Base-by-base conservation (phyloP, 2,888 invertebrate genomes). In the Cheilosia soror region DNA sequence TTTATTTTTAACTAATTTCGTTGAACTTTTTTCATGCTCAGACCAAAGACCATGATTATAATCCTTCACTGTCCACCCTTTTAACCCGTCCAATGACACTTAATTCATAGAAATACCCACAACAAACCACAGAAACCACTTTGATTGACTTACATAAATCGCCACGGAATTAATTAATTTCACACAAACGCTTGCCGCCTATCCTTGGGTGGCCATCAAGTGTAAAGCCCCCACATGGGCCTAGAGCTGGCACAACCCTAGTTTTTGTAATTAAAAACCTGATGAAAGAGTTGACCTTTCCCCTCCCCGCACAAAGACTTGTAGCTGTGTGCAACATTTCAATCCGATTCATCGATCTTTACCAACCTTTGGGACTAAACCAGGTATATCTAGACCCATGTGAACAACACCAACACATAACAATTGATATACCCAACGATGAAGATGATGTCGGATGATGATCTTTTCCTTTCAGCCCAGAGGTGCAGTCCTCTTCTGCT, bases 161-260 rank as follows among this genome's bases (percentile, higher is more conserved):
- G 53, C 76, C 71, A 57, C 37, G 44, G 63, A 77, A 81, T 81
- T 85, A 80, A 85, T 85, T 85, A 85, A 72, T 81, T 85, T 77
- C 76, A 85, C 76, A 77, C 85, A 81, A 85, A 73, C 20, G 27
- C 33, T 13, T 58, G 33, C 58, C 44, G 31, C 29, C 37, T 37
- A 40, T 66, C 65, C 80, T 51, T 75, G 84, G 80, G 84, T 80
- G 84, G 80, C 42, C 84, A 53, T 82, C 79, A 44, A 69, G 58
- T 63, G 63, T n/a, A 44, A 58, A 75, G 71, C 69, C 75, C 79
- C 69, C 78, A 57, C 79, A 69, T 69, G 68, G 27, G 27, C 3
- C 27, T 25, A 37, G 29, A 15, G 7, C 7, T 9, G 11, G 31
- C 47, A 29, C 77, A 66, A 71, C 51, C 65, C 77, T 60, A 51